Percentiles rank a stretch among this genome's conserved stretches.
Evolutionary conservation across 2,113 vertebrate genomes (phyloP).

Genomic region (Halichoerus grypus): DNA sequence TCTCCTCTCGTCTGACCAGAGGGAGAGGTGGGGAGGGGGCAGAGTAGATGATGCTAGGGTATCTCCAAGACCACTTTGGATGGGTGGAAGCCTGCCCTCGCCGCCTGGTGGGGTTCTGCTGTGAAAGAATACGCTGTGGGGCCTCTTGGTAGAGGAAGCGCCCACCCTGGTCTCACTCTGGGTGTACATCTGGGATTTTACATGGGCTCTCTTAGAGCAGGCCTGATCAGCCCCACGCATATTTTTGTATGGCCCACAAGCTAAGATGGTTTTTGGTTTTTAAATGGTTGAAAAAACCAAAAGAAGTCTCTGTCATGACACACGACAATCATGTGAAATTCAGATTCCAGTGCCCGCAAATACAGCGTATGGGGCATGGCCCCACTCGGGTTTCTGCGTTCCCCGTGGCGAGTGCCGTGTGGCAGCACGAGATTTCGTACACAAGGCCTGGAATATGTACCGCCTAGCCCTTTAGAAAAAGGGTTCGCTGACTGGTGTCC

Average conservation of each 20-base stretch:
- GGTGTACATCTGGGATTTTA: neutral
- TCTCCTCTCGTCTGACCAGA: neutral
- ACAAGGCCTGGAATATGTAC: neutral
- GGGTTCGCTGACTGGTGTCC: neutral
- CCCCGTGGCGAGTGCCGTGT: no score
- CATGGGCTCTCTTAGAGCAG: neutral
- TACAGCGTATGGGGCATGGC: fast-evolving
- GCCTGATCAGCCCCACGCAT: fast-evolving
- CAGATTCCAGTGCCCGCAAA: neutral
- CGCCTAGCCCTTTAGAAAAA: neutral
- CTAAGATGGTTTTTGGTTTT: neutral
- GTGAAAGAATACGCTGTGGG: no score
- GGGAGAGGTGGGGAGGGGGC: neutral
- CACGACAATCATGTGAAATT: neutral
- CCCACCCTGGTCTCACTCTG: neutral
- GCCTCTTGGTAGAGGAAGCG: neutral
- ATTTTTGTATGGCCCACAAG: fast-evolving
- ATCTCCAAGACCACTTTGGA: no score
- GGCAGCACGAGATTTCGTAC: neutral
- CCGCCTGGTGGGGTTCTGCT: neutral
- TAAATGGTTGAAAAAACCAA: neutral
- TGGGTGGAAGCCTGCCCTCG: fast-evolving
- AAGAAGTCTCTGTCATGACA: neutral
- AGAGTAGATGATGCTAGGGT: no score
- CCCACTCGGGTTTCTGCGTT: fast-evolving